Conservation (phyloP, 2,113 vertebrate genomes). For the Nothoprocta perdicaria region DNA sequence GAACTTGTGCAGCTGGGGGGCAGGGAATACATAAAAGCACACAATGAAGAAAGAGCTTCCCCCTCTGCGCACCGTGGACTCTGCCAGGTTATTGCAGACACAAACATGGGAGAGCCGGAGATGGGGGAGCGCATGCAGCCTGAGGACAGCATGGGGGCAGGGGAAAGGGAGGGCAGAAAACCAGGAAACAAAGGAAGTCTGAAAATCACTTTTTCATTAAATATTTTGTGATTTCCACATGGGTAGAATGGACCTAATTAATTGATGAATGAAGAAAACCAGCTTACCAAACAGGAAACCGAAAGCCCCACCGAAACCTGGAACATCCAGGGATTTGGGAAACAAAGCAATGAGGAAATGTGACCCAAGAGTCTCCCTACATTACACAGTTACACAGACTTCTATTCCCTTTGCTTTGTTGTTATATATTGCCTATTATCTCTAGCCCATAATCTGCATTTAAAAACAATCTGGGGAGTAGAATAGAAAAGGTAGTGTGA, state of each 20-base stretch:
- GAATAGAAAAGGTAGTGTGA: neutral
- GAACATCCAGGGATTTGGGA: neutral
- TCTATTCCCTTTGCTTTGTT: neutral
- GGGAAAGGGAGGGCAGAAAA: neutral
- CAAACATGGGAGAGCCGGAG: neutral
- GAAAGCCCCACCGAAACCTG: neutral
- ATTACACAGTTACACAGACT: accelerated
- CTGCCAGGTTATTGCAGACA: neutral
- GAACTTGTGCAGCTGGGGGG: neutral
- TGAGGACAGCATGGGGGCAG: neutral
- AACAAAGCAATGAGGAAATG: neutral
- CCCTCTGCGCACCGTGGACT: neutral
- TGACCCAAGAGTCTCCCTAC: neutral
- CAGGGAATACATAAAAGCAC: neutral
- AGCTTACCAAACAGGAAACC: neutral
- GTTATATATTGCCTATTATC: neutral
- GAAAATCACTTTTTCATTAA: neutral
- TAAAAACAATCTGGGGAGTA: neutral
- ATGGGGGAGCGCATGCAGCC: neutral
- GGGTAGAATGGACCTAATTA: neutral
- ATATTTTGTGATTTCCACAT: neutral
- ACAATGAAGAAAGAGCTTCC: neutral
- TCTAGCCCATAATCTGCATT: neutral
- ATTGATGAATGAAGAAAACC: neutral
- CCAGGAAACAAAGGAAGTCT: neutral